Evolutionary conservation across 2,797 vertebrate species (phyloP), one percentile per base, ranked within the genome.

Genomic region (Oreonectes daqikongensis): DNA sequence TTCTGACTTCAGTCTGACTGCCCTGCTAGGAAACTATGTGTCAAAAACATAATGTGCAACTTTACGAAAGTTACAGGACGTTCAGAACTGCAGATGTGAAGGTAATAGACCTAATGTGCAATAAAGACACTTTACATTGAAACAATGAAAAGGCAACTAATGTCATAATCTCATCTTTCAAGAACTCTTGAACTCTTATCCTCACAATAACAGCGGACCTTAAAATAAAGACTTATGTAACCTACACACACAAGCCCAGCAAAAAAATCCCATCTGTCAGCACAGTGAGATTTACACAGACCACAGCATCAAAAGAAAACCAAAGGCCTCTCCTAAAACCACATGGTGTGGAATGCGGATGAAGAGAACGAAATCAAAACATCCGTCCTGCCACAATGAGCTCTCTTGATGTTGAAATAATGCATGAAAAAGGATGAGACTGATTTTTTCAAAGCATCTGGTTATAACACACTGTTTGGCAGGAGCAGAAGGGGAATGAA

Each of bases 401-500:
- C 59, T 63, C 38, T 42, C 32, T 17, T 38, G 59, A 55, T 44
- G 48, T 64, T 70, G 22, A 17, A 66, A 65, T 66, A 71, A 50
- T 24, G 22, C 55, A 17, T 59, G 32, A 8, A 3, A 32, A 57
- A 79, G 9, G 12, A 6, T 32, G 32, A 24, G 63, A 59, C 66
- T 76, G 26, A 42, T 12, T 75, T 12, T 75, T 69, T 75, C 32
- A 65, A 75, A 75, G 20, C 30, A 60, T 71, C 42, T 70, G n/a
- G 28, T 69, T 15, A 64, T 63, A 26, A 46, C 64, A 72, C 53
- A 24, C 70, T 72, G 40, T 67, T 24, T 60, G 44, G 74, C 24
- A 24, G 17, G 32, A 67, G 68, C 24, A 65, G 61, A 67, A 50
- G 6, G 5, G 46, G 52, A 76, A 67, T 18, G 32, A 50, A 46